Evolutionary conservation across 2,113 vertebrate species (phyloP).

Genomic region (Coreoperca whiteheadi): DNA sequence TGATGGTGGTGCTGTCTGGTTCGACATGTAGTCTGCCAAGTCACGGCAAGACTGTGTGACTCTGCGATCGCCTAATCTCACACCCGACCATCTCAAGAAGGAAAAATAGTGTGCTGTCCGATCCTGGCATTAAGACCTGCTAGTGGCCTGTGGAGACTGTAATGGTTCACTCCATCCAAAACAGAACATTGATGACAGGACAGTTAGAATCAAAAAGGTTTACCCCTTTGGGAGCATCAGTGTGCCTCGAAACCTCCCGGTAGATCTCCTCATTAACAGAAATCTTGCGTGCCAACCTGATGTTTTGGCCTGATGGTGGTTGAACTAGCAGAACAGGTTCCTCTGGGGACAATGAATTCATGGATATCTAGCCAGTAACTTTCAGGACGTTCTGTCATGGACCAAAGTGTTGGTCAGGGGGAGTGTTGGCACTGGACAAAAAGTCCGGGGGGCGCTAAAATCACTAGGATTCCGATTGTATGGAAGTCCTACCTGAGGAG

Average conservation of each 20-base stretch:
- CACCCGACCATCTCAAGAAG: neutral
- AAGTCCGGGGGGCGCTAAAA: neutral
- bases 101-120: neutral
- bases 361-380: neutral
- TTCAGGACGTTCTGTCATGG: neutral
- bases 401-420: too few species aligned
- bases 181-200: too few species aligned
- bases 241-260: neutral
- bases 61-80: neutral
- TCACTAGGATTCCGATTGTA: neutral
- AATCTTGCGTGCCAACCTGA: neutral
- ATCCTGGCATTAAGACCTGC: neutral
- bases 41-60: neutral
- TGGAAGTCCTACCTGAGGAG: neutral
- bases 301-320: neutral
- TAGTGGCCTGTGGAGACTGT: neutral
- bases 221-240: neutral
- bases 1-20: too few species aligned
- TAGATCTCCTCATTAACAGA: neutral
- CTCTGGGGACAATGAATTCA: neutral
- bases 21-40: too few species aligned
- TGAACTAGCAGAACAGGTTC: neutral
- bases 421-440: neutral
- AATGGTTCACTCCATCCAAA: neutral
- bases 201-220: neutral